Evolutionary conservation across 1,140 invertebrate genomes (phyloP).

Genomic region (Adoxophyes honmai): DNA sequence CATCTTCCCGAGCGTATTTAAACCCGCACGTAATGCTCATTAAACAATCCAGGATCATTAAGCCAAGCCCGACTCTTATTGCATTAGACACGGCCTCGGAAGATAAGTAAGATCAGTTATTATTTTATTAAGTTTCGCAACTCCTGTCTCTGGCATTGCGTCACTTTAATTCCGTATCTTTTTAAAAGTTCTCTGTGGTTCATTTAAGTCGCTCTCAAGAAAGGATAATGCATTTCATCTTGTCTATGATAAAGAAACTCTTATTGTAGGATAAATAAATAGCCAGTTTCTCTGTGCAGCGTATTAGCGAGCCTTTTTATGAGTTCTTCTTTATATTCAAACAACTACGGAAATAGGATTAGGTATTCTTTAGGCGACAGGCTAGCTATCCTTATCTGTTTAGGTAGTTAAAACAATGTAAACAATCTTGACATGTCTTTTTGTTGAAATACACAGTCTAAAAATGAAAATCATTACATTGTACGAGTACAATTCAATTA

Average conservation of each 20-base stretch:
- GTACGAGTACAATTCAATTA: too few species aligned
- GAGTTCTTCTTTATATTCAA: too few species aligned
- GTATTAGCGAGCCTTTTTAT: too few species aligned
- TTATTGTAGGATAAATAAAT: slow-evolving; percentile 25
- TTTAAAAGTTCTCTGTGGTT: slow-evolving; percentile 29
- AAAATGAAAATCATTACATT: too few species aligned
- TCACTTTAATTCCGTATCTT: slow-evolving; percentile 25
- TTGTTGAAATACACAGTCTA: too few species aligned
- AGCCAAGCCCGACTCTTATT: slow-evolving; percentile 2
- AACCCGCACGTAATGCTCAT: neutral
- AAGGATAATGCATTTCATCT: slow-evolving; percentile 32
- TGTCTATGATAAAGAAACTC: slow-evolving; percentile 20
- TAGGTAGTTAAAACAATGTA: too few species aligned
- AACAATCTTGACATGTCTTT: too few species aligned
- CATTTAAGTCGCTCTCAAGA: slow-evolving; percentile 29
- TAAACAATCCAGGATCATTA: slow-evolving; percentile 5
- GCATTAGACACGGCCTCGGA: slow-evolving; percentile 5
- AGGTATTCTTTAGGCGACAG: too few species aligned
- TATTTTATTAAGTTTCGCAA: slow-evolving; percentile 26
- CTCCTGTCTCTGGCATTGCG: slow-evolving; percentile 29
- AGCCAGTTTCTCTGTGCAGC: neutral
- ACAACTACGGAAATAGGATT: too few species aligned
- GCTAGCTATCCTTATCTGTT: too few species aligned
- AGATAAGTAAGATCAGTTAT: slow-evolving; percentile 11
- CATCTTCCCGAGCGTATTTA: too few species aligned